These are phyloP conservation scores for Polypedilum pembai DNA, from an alignment of 1,140 invertebrate species.

Conservation along the genomic window DNA sequence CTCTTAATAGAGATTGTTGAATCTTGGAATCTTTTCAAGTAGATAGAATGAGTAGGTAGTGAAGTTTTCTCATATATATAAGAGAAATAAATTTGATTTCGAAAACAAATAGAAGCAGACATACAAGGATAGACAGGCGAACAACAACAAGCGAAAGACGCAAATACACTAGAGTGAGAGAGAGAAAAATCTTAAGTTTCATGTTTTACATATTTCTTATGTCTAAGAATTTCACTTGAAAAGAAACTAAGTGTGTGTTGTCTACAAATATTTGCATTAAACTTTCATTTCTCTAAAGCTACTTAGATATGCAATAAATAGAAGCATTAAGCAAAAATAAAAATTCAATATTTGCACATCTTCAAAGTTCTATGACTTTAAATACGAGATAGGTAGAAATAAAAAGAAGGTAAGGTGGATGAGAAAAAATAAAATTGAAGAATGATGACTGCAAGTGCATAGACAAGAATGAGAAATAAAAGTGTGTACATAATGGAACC, in stretches of 20 bases:
- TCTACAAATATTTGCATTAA: constrained; percentile 13
- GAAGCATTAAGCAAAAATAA: neutral
- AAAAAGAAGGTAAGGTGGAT: neutral
- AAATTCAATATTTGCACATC: neutral
- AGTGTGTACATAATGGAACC: neutral
- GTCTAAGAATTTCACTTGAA: neutral
- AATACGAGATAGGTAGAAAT: neutral
- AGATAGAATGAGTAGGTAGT: no score
- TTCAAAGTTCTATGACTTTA: neutral
- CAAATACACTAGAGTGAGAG: no score
- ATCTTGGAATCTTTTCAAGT: no score
- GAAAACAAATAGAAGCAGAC: neutral
- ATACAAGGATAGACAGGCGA: constrained; percentile 10
- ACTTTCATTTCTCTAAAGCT: neutral
- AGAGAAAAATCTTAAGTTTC: neutral
- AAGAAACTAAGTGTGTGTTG: neutral
- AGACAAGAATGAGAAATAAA: neutral
- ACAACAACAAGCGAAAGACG: neutral
- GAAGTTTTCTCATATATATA: no score
- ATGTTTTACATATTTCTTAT: constrained; percentile 7
- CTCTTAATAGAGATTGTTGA: no score
- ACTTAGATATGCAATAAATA: constrained; percentile 9
- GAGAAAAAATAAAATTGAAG: neutral
- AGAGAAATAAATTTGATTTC: constrained; percentile 7
- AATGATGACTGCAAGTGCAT: constrained; percentile 19